A percentile compares a stretch with the other conserved stretches of the same genome.
Evolutionary conservation across 2,797 vertebrate genomes (phyloP).

Genomic region (Peromyscus melanophrys): DNA sequence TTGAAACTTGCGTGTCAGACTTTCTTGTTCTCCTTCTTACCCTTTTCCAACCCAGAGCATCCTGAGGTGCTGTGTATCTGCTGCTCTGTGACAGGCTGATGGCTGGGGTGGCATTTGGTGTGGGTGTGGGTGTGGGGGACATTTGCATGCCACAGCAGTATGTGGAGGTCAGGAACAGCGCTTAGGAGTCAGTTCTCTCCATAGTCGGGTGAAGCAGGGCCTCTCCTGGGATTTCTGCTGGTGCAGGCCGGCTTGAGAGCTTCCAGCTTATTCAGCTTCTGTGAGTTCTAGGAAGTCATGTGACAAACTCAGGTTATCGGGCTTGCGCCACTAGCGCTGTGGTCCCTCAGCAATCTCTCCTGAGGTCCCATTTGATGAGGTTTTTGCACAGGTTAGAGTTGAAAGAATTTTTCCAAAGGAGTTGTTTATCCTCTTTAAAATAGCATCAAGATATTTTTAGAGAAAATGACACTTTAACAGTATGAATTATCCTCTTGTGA

Average conservation of each 20-base stretch:
- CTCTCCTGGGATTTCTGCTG: neutral
- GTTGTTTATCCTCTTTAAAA: conserved; percentile 50
- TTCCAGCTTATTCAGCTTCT: neutral
- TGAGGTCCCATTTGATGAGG: neutral
- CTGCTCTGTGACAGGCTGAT: neutral
- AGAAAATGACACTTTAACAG: conserved; percentile 52
- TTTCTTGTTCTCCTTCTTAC: conserved; percentile 31
- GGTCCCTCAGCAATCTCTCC: neutral
- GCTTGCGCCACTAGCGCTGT: no score
- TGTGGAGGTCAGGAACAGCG: neutral
- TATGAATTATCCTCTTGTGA: conserved; percentile 55
- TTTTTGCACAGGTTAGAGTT: conserved; percentile 22
- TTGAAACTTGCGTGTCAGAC: conserved; percentile 78
- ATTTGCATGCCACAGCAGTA: neutral
- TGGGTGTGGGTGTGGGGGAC: neutral
- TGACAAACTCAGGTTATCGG: neutral
- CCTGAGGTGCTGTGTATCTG: neutral
- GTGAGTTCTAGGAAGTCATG: neutral
- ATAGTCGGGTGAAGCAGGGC: neutral
- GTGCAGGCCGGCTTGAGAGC: neutral
- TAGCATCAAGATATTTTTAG: conserved; percentile 61
- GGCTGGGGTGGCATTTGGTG: neutral
- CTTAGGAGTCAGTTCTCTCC: neutral
- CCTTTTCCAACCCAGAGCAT: neutral
- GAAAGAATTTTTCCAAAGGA: conserved; percentile 50